Conservation (phyloP, 2,888 invertebrate genomes). For the Sphaerophoria taeniata region DNA sequence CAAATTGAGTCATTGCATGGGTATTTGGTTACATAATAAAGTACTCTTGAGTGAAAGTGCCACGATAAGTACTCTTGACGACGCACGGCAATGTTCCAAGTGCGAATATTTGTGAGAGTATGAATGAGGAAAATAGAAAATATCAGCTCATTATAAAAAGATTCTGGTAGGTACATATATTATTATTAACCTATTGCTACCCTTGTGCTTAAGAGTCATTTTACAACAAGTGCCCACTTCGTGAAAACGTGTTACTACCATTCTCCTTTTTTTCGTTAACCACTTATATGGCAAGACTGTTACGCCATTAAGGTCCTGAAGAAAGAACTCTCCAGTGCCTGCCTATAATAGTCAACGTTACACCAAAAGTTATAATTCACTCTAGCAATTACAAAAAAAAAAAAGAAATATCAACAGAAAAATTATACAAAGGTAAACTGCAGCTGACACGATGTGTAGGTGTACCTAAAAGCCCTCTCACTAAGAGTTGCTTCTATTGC, state of each 20-base stretch:
- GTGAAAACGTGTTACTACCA: conserved; percentile 31
- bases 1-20: conserved; percentile 62
- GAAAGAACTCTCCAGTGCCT: conserved; percentile 28
- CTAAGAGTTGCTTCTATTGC: conserved; percentile 23
- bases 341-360: conserved; percentile 33
- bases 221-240: conserved; percentile 48
- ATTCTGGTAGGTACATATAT: neutral
- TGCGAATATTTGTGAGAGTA: conserved; percentile 1
- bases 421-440: conserved; percentile 44
- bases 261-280: neutral
- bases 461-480: conserved; percentile 23
- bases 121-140: conserved; percentile 10
- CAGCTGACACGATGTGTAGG: conserved; percentile 46
- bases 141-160: conserved; percentile 29
- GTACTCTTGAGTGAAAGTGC: conserved; percentile 62
- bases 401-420: conserved; percentile 1
- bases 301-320: conserved; percentile 1
- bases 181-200: conserved; percentile 34
- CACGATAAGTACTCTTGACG: conserved; percentile 46
- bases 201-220: conserved; percentile 34
- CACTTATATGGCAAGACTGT: neutral
- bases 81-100: conserved; percentile 15
- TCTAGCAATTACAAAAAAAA: conserved; percentile 50
- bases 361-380: conserved; percentile 63
- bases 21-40: conserved; percentile 62